Conservation (phyloP, 2,888 invertebrate species). For the Chironomus riparius region DNA sequence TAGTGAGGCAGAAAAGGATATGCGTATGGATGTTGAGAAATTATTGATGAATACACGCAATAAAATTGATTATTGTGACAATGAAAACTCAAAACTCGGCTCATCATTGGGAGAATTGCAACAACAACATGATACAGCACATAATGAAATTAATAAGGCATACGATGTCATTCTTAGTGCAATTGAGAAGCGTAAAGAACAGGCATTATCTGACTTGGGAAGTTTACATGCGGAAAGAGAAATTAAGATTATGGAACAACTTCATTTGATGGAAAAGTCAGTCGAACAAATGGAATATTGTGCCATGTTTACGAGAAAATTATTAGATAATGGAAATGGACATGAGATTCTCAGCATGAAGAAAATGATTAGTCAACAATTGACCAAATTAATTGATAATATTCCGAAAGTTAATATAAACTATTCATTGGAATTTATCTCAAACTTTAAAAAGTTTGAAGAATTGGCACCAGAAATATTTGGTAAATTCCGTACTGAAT, state of each 20-base stretch:
- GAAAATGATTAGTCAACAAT: conserved; percentile 66
- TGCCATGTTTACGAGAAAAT: conserved; percentile 70
- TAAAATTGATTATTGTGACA: conserved; percentile 66
- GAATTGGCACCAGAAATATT: conserved; percentile 60
- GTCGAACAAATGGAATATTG: conserved; percentile 79
- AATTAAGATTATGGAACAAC: conserved; percentile 80
- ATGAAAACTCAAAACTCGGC: conserved; percentile 64
- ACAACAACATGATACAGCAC: conserved; percentile 76
- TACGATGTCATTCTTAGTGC: conserved; percentile 71
- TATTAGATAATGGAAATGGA: conserved; percentile 75
- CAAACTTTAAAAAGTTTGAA: conserved; percentile 71
- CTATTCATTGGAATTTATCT: conserved; percentile 71
- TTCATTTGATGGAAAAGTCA: conserved; percentile 73
- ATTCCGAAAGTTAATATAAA: conserved; percentile 73
- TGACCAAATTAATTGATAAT: conserved; percentile 67
- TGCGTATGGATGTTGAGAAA: conserved; percentile 66
- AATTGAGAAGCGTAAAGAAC: conserved; percentile 71
- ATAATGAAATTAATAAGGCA: conserved; percentile 70
- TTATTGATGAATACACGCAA: conserved; percentile 66
- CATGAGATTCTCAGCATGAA: conserved; percentile 77
- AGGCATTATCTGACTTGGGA: conserved; percentile 62
- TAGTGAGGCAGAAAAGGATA: conserved; percentile 65
- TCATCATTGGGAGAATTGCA: conserved; percentile 78
- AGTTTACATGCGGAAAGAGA: conserved; percentile 75
- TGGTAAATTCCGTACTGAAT: conserved; percentile 63